Evolutionary conservation across 23 tunicate genomes (phyloP), one percentile per base, ranked within the genome.

Genomic region (Styela plicata): DNA sequence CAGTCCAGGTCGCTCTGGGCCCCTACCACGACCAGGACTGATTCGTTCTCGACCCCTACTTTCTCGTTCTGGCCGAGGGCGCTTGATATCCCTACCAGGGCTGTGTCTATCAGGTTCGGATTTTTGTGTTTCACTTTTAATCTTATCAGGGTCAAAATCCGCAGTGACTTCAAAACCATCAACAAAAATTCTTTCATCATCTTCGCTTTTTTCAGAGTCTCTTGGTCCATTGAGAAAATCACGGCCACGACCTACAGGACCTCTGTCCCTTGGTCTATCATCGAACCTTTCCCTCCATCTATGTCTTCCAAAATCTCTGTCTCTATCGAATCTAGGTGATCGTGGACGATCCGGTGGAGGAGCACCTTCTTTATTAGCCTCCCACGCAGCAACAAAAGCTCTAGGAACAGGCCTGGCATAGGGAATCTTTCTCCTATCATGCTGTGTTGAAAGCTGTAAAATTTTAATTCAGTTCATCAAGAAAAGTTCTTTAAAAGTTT

Each of bases 301-400:
- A 19, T 73, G 36, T 2, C 78, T 32, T 7, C 44, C 81, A 21
- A 5, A 37, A 19, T 52, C 81, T 13, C 31, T 24, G 34, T 18
- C 26, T 3, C 77, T 34, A n/a, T 88, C 88, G 3, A 91, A 91
- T 7, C 97, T 82, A 3, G 87, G 81, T n/a, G n/a, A n/a, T 25
- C 79, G 79, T 30, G 74, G 33, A 17, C 80, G 69, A 63, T 64
- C 70, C 0, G 83, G 83, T 18, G 84, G 85, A 7, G 83, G 84
- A 44, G 57, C 57, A 2, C 90, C 96, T 73, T 90, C 99, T 67
- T 89, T 94, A 66, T 94, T 94, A 21, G 91, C 86, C 30, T 95
- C 99, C 99, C 99, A 95, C 20, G 99, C 99, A 25, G 86, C 86
- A 69, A 87, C 96, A 69, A 95, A 95, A 24, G 86, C 94, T 34